Conservation (phyloP, 1,140 invertebrate species). For the Leptoteleia sp. region DNA sequence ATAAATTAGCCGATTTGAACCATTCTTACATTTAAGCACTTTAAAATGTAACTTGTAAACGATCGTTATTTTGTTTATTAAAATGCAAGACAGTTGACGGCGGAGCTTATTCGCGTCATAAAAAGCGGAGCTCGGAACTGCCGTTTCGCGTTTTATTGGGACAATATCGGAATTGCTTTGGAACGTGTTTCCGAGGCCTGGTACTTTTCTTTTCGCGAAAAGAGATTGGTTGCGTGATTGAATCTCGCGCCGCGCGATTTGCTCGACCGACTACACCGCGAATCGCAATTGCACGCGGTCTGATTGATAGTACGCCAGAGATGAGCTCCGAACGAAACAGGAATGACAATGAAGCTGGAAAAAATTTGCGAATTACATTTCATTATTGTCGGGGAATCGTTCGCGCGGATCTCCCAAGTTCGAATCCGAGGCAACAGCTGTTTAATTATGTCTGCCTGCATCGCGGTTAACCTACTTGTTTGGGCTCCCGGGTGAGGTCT, state of each 20-base stretch:
- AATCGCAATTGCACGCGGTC: conserved; percentile 1
- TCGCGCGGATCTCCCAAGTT: background rate
- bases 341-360: conserved; percentile 43
- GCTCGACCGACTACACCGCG: conserved; percentile 28
- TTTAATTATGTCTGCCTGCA: too few relatives aligned
- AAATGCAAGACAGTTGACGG: conserved; percentile 41
- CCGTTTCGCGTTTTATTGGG: conserved; percentile 64
- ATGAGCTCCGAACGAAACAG: conserved; percentile 7
- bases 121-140: conserved; percentile 53
- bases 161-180: conserved; percentile 71
- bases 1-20: too few relatives aligned
- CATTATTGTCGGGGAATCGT: conserved; percentile 23
- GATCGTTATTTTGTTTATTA: conserved; percentile 48
- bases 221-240: conserved; percentile 55
- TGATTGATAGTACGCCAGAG: conserved; percentile 43
- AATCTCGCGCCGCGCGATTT: conserved; percentile 51
- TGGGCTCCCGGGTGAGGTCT: too few relatives aligned
- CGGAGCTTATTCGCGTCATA: conserved; percentile 33
- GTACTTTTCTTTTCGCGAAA: conserved; percentile 56
- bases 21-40: background rate
- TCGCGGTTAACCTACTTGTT: too few relatives aligned
- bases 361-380: conserved; percentile 37
- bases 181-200: conserved; percentile 68
- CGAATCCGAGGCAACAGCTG: too few relatives aligned
- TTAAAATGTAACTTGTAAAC: conserved; percentile 33